phyloP scores from a whole-genome alignment of 2,113 vertebrate genomes.

The Cryptotis parvus region DNA sequence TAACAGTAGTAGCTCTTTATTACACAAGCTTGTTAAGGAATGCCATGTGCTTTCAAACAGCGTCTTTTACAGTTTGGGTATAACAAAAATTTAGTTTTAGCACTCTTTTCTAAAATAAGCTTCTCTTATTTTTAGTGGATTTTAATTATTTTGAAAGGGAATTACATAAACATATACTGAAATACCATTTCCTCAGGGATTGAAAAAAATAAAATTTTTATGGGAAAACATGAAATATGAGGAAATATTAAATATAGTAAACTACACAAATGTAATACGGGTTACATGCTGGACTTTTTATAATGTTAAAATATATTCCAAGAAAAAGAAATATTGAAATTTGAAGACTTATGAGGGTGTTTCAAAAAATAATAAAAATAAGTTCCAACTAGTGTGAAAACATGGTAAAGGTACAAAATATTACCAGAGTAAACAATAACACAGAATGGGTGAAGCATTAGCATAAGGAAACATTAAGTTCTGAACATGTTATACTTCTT shows the following conservation, averaged over 20 bases:
- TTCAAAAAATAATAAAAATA: constrained; percentile 73
- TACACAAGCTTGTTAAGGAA: constrained; percentile 67
- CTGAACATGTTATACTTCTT: constrained; percentile 52
- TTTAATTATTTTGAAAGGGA: constrained; percentile 71
- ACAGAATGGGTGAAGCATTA: constrained; percentile 4
- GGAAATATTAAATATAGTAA: constrained; percentile 76
- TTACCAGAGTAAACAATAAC: constrained; percentile 48
- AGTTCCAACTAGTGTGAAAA: constrained; percentile 71
- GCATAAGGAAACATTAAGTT: constrained; percentile 45
- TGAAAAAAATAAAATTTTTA: constrained; percentile 72
- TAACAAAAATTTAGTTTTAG: constrained; percentile 63
- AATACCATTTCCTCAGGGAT: constrained; percentile 64
- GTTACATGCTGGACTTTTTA: constrained; percentile 69
- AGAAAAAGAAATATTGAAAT: constrained; percentile 78
- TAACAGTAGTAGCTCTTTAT: constrained; percentile 62
- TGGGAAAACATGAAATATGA: constrained; percentile 74
- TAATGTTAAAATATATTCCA: constrained; percentile 72
- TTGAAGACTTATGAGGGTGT: constrained; percentile 69
- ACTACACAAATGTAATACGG: constrained; percentile 61
- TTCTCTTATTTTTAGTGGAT: constrained; percentile 69
- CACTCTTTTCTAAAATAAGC: constrained; percentile 65
- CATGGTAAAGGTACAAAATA: constrained; percentile 28
- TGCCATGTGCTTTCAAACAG: constrained; percentile 40
- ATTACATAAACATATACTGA: constrained; percentile 72
- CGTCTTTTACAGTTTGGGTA: constrained; percentile 61